Evolutionary conservation across 2,888 invertebrate species (phyloP).

Genomic region (Oxyscelio sp.): DNA sequence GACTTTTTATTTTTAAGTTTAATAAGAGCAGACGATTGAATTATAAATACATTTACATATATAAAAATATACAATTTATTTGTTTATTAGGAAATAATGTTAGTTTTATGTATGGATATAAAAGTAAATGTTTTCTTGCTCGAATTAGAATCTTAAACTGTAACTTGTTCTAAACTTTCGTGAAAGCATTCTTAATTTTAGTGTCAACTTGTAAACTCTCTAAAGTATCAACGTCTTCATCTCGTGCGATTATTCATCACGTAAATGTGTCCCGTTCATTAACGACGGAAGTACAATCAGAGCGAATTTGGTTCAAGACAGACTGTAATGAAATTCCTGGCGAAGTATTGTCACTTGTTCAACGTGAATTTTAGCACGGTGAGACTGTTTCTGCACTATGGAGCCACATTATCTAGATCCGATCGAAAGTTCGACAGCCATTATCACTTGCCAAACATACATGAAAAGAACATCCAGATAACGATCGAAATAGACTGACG

Average conservation of each 20-base stretch:
- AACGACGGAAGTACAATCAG: constrained; percentile 54
- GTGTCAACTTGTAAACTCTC: not conserved
- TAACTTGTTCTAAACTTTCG: not conserved
- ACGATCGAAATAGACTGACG: constrained; percentile 19
- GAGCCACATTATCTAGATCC: constrained; percentile 5
- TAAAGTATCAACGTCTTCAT: constrained; percentile 4
- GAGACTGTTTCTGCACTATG: constrained; percentile 73
- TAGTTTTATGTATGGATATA: too few species aligned
- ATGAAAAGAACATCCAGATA: constrained; percentile 6
- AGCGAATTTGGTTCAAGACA: constrained; percentile 64
- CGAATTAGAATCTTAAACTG: too few species aligned
- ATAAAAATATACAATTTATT: too few species aligned
- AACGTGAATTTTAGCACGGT: constrained; percentile 86
- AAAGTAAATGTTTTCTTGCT: too few species aligned
- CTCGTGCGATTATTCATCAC: constrained; percentile 7
- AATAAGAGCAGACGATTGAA: too few species aligned
- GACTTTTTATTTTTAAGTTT: too few species aligned
- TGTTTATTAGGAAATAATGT: too few species aligned
- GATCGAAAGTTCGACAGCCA: constrained; percentile 28
- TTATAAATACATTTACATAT: too few species aligned
- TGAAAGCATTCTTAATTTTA: not conserved
- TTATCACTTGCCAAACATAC: constrained; percentile 45
- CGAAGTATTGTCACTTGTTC: constrained; percentile 77
- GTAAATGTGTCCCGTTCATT: constrained; percentile 31
- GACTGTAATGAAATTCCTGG: constrained; percentile 85